Evolutionary conservation across 2,797 vertebrate genomes (phyloP), one percentile per base, ranked within the genome.

Genomic region (Kryptolebias ocellatus): DNA sequence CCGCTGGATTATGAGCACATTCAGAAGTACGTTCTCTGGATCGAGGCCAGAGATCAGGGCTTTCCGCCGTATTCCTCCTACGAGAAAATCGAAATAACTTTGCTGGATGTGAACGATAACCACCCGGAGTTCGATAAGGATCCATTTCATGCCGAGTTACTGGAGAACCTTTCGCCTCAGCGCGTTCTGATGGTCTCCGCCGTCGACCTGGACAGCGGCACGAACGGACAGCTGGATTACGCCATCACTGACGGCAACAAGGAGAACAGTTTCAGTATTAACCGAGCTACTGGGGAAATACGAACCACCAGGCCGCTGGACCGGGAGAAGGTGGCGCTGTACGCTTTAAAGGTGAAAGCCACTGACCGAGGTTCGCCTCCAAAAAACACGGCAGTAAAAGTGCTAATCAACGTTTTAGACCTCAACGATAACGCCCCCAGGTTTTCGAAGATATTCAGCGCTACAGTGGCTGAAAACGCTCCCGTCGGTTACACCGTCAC

Each of bases 1-100:
- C 73, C 94, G 0, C 87, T 99, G 31, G 97, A 99, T 90, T 99
- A 95, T 1, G 98, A 99, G 87, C 91, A 93, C 39, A 95, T 96
- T 74, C 96, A 97, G 79, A 96, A 96, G 61, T 99, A 97, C 0
- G 92, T 98, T 31, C 87, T 99, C 2, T 99, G 97, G 98, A 89
- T 99, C 1, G 98, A 99, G 79, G 98, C 96, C 63, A 92, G 98
- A 73, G 98, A 99, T 74, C 96, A 84, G 0, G 98, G 98, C 14
- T 99, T 99, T 60, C 98, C 98, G 16, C 98, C 98, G 0, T 99
- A 97, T 79, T 99, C 98, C 5, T 95, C 98, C 0, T 99, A 99
- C 53, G 95, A 96, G 69, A 96, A 95, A 86, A 66, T 99, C 56
- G 97, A 98, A 86, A 83, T 99, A 24, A 92, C 88, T 0, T 93